Conservation (phyloP, 2,888 invertebrate species). For the Pheosia tremula region DNA sequence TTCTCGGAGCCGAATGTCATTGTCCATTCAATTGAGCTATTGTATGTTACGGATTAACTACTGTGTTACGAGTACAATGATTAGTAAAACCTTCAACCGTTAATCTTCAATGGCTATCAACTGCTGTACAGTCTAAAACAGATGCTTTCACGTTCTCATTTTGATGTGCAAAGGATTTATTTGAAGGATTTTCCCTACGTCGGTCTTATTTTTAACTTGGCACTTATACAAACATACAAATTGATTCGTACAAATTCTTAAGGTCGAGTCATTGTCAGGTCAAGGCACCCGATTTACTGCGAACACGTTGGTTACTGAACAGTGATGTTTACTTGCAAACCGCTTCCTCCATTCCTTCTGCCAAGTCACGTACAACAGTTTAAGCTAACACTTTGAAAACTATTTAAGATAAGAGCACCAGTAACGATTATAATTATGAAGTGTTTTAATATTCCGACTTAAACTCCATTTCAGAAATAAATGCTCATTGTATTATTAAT, state of each 20-base stretch:
- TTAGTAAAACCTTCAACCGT: not conserved
- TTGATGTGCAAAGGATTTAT: no score
- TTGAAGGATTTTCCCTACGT: not conserved
- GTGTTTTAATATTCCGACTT: not conserved
- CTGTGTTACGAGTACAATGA: conserved; percentile 37
- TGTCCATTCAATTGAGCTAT: conserved; percentile 48
- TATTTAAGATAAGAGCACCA: conserved; percentile 21
- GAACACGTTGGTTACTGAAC: conserved; percentile 19
- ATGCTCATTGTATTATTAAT: not conserved
- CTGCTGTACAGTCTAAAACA: no score
- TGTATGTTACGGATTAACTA: conserved; percentile 22
- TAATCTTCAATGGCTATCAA: not conserved
- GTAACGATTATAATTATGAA: not conserved
- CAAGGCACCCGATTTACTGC: conserved; percentile 35
- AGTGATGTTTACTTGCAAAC: conserved; percentile 10
- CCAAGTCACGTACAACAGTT: conserved; percentile 29
- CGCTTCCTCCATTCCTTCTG: conserved; percentile 29
- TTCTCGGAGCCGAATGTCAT: conserved; percentile 55
- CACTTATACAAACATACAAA: not conserved
- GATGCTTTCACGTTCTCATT: no score
- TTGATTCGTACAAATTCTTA: conserved; percentile 13
- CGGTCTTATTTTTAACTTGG: not conserved
- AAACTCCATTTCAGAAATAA: no score
- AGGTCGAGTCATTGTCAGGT: conserved; percentile 28
- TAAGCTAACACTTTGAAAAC: conserved; percentile 17